Conservation (phyloP, 2,113 vertebrate genomes). For the Callaeas wilsoni region DNA sequence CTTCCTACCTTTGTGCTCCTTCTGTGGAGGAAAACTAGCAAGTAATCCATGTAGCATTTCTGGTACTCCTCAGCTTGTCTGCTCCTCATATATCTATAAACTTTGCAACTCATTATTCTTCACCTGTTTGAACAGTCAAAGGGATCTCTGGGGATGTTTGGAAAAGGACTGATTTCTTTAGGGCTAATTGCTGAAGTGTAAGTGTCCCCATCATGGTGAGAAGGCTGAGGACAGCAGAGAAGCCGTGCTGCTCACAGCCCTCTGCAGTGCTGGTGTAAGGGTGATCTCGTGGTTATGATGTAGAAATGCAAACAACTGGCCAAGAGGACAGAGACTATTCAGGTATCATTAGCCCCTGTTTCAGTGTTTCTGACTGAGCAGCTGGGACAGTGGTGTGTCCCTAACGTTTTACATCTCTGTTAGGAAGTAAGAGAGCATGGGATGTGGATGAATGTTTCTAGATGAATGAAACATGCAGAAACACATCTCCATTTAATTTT, state of each 20-base stretch:
- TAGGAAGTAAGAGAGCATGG: neutral
- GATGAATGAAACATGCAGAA: neutral
- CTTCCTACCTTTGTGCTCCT: neutral
- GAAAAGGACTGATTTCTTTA: neutral
- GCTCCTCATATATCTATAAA: neutral
- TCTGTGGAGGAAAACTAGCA: neutral
- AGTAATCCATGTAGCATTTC: no score
- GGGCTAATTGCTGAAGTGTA: neutral
- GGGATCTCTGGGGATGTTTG: neutral
- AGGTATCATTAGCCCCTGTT: neutral
- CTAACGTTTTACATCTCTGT: neutral
- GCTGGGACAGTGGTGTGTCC: accelerated
- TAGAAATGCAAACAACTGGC: neutral
- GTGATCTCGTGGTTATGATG: neutral
- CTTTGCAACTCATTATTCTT: neutral
- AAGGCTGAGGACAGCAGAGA: neutral
- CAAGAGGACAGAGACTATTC: neutral
- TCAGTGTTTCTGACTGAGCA: neutral
- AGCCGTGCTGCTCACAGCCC: neutral
- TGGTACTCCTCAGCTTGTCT: neutral
- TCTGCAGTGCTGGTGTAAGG: neutral
- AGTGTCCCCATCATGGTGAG: neutral
- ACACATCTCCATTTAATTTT: neutral
- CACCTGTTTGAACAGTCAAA: no score
- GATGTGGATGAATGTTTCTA: neutral